Percentiles rank a stretch among this genome's conserved stretches.
These are phyloP conservation scores for Drosophila arawakana DNA, from an alignment of 1,140 invertebrate genomes.

Conservation along the genomic window DNA sequence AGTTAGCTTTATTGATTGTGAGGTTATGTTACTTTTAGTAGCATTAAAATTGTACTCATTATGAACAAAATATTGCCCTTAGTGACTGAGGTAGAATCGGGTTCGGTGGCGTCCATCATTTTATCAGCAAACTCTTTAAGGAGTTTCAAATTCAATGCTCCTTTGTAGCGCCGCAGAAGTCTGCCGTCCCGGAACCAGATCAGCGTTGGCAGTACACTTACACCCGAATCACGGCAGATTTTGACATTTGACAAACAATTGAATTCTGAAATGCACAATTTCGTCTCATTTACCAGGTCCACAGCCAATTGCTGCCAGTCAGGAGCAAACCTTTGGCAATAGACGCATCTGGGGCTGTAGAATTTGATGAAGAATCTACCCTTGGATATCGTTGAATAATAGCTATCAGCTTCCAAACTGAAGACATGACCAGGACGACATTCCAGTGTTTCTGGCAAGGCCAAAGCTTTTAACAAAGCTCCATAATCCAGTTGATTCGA, in stretches of 20 bases:
- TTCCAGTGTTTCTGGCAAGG: too few relatives aligned
- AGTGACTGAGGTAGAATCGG: too few relatives aligned
- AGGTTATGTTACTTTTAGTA: too few relatives aligned
- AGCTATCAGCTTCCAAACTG: neutral
- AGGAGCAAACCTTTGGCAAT: neutral
- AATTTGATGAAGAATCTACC: conserved; percentile 22
- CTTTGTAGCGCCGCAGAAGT: neutral
- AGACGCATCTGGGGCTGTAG: neutral
- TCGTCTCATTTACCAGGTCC: neutral
- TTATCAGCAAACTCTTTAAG: neutral
- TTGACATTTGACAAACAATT: neutral
- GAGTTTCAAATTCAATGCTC: neutral
- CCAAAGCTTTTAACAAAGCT: neutral
- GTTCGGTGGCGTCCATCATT: neutral
- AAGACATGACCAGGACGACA: neutral
- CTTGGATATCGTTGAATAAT: neutral
- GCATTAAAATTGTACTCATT: too few relatives aligned
- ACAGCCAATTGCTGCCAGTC: neutral
- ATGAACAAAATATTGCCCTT: too few relatives aligned
- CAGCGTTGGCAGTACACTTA: neutral
- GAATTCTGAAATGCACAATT: neutral
- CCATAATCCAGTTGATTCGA: neutral
- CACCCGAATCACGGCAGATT: neutral
- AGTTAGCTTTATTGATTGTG: too few relatives aligned
- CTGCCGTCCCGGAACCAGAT: conserved; percentile 1